These are phyloP conservation scores for Helarctos malayanus DNA, from an alignment of 2,797 vertebrate species.

Conservation along the genomic window DNA sequence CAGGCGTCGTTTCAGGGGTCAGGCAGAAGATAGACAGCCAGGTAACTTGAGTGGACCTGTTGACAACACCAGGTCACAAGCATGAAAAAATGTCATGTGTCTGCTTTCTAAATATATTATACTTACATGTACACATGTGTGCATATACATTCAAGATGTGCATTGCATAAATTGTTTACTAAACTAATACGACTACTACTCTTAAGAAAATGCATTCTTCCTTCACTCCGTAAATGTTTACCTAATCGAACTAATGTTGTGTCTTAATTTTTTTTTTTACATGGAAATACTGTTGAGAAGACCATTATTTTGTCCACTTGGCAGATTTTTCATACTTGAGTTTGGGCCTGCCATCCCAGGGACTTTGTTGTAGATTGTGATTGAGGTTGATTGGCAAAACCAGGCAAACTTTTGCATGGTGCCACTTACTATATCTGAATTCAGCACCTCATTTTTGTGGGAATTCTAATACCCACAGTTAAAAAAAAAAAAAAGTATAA, in stretches of 20 bases:
- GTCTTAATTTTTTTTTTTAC: constrained; percentile 81
- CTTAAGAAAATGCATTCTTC: constrained; percentile 85
- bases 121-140: constrained; percentile 76
- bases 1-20: constrained; percentile 95
- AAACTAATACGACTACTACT: constrained; percentile 89
- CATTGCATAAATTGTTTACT: constrained; percentile 80
- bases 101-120: constrained; percentile 87
- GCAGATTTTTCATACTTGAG: constrained; percentile 64
- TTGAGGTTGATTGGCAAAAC: constrained; percentile 82
- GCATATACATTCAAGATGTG: constrained; percentile 80
- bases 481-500: constrained; percentile 81
- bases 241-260: constrained; percentile 89
- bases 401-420: constrained; percentile 81
- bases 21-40: constrained; percentile 99
- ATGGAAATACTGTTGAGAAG: constrained; percentile 71
- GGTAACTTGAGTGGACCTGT: constrained; percentile 93
- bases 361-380: constrained; percentile 66
- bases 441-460: constrained; percentile 83
- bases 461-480: constrained; percentile 79
- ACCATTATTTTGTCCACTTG: constrained; percentile 66
- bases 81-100: constrained; percentile 91
- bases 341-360: constrained; percentile 68
- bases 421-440: constrained; percentile 74
- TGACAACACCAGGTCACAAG: constrained; percentile 89
- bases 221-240: constrained; percentile 80